Evolutionary conservation across 2,113 vertebrate genomes (phyloP), one percentile per base, ranked within the genome.

Genomic region (Hippocampus abdominalis): DNA sequence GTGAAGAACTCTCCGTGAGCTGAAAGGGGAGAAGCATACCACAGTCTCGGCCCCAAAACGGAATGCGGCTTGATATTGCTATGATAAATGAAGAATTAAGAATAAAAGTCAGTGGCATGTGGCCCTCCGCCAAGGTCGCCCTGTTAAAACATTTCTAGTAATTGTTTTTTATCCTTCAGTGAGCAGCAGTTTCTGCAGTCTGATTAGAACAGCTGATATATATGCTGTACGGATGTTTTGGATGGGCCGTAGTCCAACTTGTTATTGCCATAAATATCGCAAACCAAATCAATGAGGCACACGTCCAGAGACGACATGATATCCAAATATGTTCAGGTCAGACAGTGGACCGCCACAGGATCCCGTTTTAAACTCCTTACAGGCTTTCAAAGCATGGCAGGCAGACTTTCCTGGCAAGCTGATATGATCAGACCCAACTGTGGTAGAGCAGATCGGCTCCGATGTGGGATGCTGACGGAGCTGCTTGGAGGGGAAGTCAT

Each of bases 401-500:
- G 39, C 62, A 42, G 62, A 61, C 29, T 81, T 83, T 86, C 84
- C 88, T 61, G 73, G 69, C 75, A 71, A 60, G 68, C 79, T 63
- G 75, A 79, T 82, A 56, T 27, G 75, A 88, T 72, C 73, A 0
- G 16, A 64, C 46, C 71, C 74, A 80, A 76, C 49, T 71, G 64
- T 61, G 74, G 77, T 67, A 54, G 68, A 76, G 71, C 70, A 70
- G 44, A 71, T 20, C 69, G 75, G 78, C 79, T 56, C 57, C 54
- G 77, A 87, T 86, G 78, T 40, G 83, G 83, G 80, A 81, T 21
- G 85, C 69, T 86, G 90, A 89, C 60, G 66, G 88, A 76, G 84
- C 69, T 79, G 88, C 87, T 92, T 88, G 84, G 57, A 86, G 23
- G 42, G 71, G 77, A 86, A 87, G 70, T 76, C 73, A 72, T 84